A percentile compares a stretch with the other conserved stretches of the same genome.
These are phyloP conservation scores for Odobenus rosmarus DNA, from an alignment of 2,113 vertebrate species.

Conservation along the genomic window DNA sequence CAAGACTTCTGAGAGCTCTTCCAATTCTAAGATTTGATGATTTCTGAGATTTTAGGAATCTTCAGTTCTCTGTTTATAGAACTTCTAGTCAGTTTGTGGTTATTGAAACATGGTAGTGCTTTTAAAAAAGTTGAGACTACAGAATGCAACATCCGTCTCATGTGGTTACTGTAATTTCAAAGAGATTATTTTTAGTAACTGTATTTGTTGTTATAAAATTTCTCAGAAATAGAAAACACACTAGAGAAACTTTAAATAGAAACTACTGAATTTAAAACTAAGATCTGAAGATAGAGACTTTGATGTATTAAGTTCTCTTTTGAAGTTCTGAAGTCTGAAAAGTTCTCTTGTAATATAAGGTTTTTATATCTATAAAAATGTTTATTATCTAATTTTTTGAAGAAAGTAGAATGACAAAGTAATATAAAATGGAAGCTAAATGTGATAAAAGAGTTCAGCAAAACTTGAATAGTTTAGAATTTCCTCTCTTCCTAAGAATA, in stretches of 20 bases:
- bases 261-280: constrained; percentile 65
- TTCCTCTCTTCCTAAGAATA: neutral
- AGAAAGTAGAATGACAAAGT: neutral
- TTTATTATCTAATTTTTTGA: constrained; percentile 42
- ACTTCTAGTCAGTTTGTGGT: constrained; percentile 49
- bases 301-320: constrained; percentile 55
- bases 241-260: constrained; percentile 78
- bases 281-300: constrained; percentile 52
- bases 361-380: constrained; percentile 50
- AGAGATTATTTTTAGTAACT: constrained; percentile 83
- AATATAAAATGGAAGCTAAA: neutral
- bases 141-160: constrained; percentile 75
- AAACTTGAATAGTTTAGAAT: neutral
- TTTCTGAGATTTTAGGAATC: constrained; percentile 65
- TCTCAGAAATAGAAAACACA: constrained; percentile 81
- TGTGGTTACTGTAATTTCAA: constrained; percentile 76
- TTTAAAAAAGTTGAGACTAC: constrained; percentile 39
- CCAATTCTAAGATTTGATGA: neutral
- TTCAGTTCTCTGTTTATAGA: constrained; percentile 71
- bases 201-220: constrained; percentile 80
- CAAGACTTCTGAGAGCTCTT: neutral
- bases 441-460: neutral
- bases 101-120: constrained; percentile 60
- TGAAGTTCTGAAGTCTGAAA: constrained; percentile 55
- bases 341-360: neutral